Conservation (phyloP, 2,113 vertebrate genomes). For the Siphamia tubifer region DNA sequence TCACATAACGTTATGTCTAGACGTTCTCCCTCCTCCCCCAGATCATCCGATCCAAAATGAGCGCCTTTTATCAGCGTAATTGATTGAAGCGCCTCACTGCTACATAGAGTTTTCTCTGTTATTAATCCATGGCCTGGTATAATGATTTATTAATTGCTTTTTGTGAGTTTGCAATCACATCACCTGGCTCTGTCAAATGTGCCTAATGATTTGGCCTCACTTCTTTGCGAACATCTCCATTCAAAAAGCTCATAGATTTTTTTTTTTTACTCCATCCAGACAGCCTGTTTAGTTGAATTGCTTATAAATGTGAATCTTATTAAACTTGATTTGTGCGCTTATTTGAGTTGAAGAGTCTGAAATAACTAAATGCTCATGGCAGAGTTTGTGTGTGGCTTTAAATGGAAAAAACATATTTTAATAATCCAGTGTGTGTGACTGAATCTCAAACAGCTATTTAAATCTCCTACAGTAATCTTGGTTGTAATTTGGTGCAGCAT, state of each 20-base stretch:
- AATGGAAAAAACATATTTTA: not conserved
- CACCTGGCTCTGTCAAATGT: slow-evolving; percentile 46
- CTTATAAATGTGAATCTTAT: too few relatives aligned
- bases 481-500: slow-evolving; percentile 21
- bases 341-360: not conserved
- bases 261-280: slow-evolving; percentile 9
- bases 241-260: slow-evolving; percentile 1
- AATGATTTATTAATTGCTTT: slow-evolving; percentile 47
- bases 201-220: slow-evolving; percentile 27
- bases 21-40: slow-evolving; percentile 2
- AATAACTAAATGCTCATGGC: not conserved
- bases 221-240: slow-evolving; percentile 33
- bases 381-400: not conserved
- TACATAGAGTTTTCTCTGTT: slow-evolving; percentile 12
- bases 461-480: not conserved
- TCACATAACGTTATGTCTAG: slow-evolving; percentile 42
- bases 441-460: not conserved
- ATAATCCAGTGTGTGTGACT: not conserved
- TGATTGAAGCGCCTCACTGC: slow-evolving; percentile 32
- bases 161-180: slow-evolving; percentile 17
- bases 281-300: too few relatives aligned
- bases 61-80: slow-evolving; percentile 53
- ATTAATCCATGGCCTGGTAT: slow-evolving; percentile 24
- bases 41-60: slow-evolving; percentile 46
- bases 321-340: slow-evolving; percentile 7